Evolutionary conservation across 2,113 vertebrate species (phyloP).

Genomic region (Archocentrus centrarchus): DNA sequence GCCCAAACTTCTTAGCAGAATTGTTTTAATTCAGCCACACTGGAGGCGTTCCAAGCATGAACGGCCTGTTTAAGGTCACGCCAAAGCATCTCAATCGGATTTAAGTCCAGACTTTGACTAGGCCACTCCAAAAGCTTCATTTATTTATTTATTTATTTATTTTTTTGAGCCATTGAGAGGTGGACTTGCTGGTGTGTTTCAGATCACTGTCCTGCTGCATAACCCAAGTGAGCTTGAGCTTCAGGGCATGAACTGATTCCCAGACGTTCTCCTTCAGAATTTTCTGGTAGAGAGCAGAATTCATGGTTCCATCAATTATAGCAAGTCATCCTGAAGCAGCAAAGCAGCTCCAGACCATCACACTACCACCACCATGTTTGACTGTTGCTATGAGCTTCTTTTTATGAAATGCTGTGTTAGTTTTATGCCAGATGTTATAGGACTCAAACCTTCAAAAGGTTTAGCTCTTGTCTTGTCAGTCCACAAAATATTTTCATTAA

Average conservation of each 20-base stretch:
- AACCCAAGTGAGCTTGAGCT: background rate
- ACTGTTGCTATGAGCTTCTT: background rate
- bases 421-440: too few species aligned
- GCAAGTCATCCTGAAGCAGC: background rate
- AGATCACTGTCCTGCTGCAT: background rate
- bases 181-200: background rate
- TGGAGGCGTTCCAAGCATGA: background rate
- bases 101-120: background rate
- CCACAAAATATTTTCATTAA: too few species aligned
- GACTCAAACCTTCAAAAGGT: too few species aligned
- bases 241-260: background rate
- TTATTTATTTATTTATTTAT: background rate
- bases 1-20: background rate
- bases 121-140: background rate
- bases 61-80: background rate
- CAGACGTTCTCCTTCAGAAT: background rate
- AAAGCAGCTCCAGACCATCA: too few species aligned
- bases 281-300: background rate
- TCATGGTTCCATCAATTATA: background rate
- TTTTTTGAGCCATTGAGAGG: background rate
- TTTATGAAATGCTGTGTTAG: too few species aligned
- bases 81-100: background rate
- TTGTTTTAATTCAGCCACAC: background rate
- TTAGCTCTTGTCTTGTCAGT: too few species aligned
- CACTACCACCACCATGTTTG: background rate